Percentiles rank a stretch among this genome's conserved stretches.
Evolutionary conservation across 2,797 vertebrate genomes (phyloP).

Genomic region (Sebastes reedi): DNA sequence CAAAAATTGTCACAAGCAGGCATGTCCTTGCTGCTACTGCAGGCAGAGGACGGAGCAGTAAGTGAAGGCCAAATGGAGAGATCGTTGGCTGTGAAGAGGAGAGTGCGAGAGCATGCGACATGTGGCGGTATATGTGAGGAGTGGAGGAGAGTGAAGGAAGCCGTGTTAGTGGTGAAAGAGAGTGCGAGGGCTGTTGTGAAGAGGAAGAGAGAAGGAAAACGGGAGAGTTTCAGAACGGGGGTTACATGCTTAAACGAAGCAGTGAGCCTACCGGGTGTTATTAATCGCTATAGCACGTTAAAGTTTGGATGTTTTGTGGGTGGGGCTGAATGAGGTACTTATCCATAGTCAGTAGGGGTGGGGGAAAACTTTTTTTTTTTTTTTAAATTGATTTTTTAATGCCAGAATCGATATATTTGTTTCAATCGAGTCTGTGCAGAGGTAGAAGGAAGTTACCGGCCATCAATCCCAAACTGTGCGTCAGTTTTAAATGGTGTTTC

Average conservation of each 20-base stretch:
- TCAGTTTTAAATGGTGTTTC: neutral
- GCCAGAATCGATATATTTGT: no score
- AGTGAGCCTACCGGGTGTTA: neutral
- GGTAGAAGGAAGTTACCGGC: no score
- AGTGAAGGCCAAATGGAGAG: neutral
- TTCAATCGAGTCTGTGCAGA: no score
- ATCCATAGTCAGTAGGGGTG: no score
- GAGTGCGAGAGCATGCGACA: slow-evolving; percentile 42
- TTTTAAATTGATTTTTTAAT: no score
- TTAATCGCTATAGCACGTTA: neutral
- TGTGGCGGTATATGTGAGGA: slow-evolving; percentile 35
- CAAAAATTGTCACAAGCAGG: neutral
- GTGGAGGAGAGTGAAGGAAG: slow-evolving; percentile 43
- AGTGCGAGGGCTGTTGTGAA: slow-evolving; percentile 51
- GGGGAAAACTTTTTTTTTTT: no score
- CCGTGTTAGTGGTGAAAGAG: slow-evolving; percentile 53
- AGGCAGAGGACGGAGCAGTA: neutral
- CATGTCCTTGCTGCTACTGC: neutral
- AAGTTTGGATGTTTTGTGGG: neutral
- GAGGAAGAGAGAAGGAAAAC: slow-evolving; percentile 41
- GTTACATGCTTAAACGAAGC: slow-evolving; percentile 7
- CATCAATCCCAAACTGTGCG: neutral
- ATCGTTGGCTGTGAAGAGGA: slow-evolving; percentile 8
- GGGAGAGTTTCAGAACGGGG: slow-evolving; percentile 31
- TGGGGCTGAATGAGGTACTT: neutral